Evolutionary conservation across 2,888 invertebrate genomes (phyloP), one percentile per base, ranked within the genome.

Genomic region (Bugula neritina): DNA sequence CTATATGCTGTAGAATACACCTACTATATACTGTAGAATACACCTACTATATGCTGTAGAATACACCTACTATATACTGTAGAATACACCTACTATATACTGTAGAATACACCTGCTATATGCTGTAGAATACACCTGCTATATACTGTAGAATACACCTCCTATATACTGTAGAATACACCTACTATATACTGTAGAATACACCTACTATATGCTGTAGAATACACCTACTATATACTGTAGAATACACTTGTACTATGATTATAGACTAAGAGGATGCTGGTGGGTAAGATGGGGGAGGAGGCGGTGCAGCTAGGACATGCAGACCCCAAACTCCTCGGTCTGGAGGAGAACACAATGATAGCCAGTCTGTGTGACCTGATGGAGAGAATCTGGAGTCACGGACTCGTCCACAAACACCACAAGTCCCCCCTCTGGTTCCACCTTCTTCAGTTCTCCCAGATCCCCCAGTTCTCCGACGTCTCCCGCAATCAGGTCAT

Each of bases 361-460:
- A 97, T 98, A 58, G 97, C 96, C n/a, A 93, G 95, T 72, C 87
- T 99, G 1, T 99, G 99, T 85, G 99, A 99, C 86, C 88, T 99
- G 72, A 85, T 99, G 69, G 99, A 99, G 85, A 88, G 98, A 76
- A 91, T 98, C 34, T 99, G 98, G 98, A 93, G 94, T 0, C 98
- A 99, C 81, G 99, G 98, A 0, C 86, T 97, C 71, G 94, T 94
- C 79, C 91, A 91, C 74, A 98, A 97, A 84, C 91, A 89, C 87
- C 96, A 97, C 10, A 98, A 97, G 86, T 97, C 97, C 0, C 94
- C 97, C 0, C 87, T 99, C 2, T 99, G 99, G 99, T 91, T 93
- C 74, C 96, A 97, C 85, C 88, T 98, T 72, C 89, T 91, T 23
- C 91, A 92, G 81, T 97, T 92, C 82, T 91, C 95, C 80, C 93